Percentiles rank a stretch among this genome's conserved stretches.
Conservation (phyloP, 1,140 invertebrate species). For the Centruroides sculpturatus region DNA sequence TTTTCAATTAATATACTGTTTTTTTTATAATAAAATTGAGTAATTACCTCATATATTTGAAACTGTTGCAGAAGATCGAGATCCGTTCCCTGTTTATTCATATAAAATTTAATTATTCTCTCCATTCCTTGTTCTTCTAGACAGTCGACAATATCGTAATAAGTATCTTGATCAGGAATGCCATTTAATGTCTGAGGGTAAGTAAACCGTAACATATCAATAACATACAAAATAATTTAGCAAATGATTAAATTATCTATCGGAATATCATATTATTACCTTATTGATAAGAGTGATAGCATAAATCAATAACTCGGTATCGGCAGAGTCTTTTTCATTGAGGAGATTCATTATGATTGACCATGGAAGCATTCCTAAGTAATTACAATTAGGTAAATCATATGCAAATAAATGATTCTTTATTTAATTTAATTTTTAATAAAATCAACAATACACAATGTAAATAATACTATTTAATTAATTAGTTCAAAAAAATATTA, state of each 20-base stretch:
- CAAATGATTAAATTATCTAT: no score
- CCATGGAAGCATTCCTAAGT: conserved; percentile 39
- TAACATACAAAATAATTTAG: no score
- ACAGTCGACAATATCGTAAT: conserved; percentile 94
- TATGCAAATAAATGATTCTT: no score
- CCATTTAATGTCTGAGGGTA: conserved; percentile 65
- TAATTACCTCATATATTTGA: conserved; percentile 66
- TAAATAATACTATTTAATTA: no score
- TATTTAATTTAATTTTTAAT: no score
- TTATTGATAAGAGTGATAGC: conserved; percentile 95
- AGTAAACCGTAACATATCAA: neutral
- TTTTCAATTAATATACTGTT: no score
- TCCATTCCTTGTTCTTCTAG: conserved; percentile 95
- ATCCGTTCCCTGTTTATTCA: conserved; percentile 85
- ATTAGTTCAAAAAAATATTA: no score
- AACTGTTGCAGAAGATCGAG: conserved; percentile 83
- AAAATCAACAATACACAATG: no score
- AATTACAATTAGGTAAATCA: no score
- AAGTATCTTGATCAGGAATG: conserved; percentile 90
- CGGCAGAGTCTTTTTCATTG: conserved; percentile 84
- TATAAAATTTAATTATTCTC: conserved; percentile 75
- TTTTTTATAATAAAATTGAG: neutral
- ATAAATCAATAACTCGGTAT: conserved; percentile 90
- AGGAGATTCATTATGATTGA: conserved; percentile 76
- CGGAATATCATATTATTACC: conserved; percentile 18